A percentile compares a stretch with the other conserved stretches of the same genome.
phyloP scores from a whole-genome alignment of 2,113 vertebrate genomes.

The Tiliqua scincoides region DNA sequence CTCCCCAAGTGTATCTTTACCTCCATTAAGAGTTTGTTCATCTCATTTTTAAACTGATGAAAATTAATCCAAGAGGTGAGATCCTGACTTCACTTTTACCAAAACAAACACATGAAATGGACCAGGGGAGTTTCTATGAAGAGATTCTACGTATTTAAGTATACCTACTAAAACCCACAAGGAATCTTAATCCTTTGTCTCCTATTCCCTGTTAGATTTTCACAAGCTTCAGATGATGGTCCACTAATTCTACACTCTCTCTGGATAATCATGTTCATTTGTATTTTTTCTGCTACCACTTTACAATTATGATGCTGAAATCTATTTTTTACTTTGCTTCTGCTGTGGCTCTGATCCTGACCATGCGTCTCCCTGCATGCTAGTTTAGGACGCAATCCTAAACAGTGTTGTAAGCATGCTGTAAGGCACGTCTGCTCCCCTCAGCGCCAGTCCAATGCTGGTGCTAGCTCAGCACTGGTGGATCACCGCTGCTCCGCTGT shows the following conservation, averaged over 20 bases:
- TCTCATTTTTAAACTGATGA: background rate
- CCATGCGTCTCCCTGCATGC: no score
- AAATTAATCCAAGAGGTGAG: background rate
- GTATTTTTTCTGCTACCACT: background rate
- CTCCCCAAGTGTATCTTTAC: background rate
- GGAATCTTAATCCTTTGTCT: background rate
- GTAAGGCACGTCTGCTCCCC: no score
- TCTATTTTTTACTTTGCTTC: background rate
- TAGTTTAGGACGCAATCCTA: no score
- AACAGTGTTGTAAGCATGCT: no score
- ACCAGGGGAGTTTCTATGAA: background rate
- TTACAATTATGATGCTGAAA: background rate
- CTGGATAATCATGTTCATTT: background rate
- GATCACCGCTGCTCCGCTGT: no score
- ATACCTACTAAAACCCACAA: background rate
- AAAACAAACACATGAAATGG: background rate
- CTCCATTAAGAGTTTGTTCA: background rate
- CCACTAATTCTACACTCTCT: background rate
- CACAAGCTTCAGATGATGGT: background rate
- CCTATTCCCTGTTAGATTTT: background rate
- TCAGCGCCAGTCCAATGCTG: no score
- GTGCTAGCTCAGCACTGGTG: no score
- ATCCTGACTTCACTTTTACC: background rate
- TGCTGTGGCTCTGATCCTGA: no score
- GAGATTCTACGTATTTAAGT: background rate